These are phyloP conservation scores for Furnarius figulus DNA, from an alignment of 2,113 vertebrate genomes.

Conservation along the genomic window DNA sequence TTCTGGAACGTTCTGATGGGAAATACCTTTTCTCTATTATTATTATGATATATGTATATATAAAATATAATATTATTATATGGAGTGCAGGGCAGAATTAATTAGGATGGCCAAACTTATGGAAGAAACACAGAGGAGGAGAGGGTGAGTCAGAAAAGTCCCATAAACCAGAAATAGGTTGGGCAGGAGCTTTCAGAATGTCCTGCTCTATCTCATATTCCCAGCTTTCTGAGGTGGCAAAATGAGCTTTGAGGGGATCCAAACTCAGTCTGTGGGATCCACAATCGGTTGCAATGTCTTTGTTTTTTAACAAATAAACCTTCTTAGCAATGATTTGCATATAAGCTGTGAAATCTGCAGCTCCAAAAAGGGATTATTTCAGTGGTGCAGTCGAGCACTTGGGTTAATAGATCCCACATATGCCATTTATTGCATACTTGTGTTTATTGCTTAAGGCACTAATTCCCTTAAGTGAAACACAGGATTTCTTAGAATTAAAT, in stretches of 20 bases:
- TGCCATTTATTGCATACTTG: slow-evolving; percentile 58
- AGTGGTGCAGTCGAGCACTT: not conserved
- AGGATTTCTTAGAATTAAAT: slow-evolving; percentile 51
- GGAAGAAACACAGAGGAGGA: not conserved
- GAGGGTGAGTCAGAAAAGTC: not conserved
- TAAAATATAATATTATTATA: no score
- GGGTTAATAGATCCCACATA: slow-evolving; percentile 57
- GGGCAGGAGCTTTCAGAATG: not conserved
- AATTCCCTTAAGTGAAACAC: slow-evolving; percentile 48
- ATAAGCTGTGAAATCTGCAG: not conserved
- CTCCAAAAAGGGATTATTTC: not conserved
- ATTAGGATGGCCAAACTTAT: not conserved
- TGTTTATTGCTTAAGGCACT: slow-evolving; percentile 52
- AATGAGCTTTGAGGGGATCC: not conserved
- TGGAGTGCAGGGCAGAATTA: not conserved
- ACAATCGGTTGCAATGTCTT: not conserved
- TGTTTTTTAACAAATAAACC: not conserved
- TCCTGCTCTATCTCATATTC: not conserved
- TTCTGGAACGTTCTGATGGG: not conserved
- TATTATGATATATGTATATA: no score
- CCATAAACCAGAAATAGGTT: not conserved
- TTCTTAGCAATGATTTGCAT: not conserved
- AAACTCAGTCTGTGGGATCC: not conserved
- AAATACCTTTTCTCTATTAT: not conserved
- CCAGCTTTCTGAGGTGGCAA: not conserved